phyloP scores from a whole-genome alignment of 2,797 vertebrate species.

The Okamejei kenojei region DNA sequence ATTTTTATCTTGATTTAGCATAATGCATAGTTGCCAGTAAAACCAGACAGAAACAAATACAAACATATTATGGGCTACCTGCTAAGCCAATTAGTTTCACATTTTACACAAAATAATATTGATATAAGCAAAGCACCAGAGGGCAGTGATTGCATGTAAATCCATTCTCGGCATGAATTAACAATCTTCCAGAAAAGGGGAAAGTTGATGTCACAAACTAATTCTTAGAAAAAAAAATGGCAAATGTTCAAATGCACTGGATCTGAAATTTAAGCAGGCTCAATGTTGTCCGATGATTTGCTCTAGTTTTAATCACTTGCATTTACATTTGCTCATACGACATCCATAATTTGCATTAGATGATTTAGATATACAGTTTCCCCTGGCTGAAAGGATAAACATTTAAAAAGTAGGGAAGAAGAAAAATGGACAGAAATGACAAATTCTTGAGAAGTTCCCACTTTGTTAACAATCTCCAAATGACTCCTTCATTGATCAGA shows the following conservation, averaged over 20 bases:
- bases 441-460: neutral
- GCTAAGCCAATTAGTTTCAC: neutral
- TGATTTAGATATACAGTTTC: neutral
- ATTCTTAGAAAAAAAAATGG: neutral
- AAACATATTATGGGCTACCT: neutral
- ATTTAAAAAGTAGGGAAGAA: neutral
- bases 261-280: neutral
- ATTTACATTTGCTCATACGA: neutral
- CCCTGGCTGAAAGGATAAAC: neutral
- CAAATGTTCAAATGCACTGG: neutral
- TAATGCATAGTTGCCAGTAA: neutral
- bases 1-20: neutral
- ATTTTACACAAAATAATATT: neutral
- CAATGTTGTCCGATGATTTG: neutral
- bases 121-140: neutral
- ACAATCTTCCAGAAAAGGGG: neutral
- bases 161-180: neutral
- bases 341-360: neutral
- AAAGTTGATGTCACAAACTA: neutral
- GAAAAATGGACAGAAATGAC: neutral
- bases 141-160: constrained; percentile 7
- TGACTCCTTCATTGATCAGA: too few relatives aligned
- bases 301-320: neutral
- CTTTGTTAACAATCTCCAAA: neutral
- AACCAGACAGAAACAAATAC: neutral